These are phyloP conservation scores for Trichoplusia ni DNA, from an alignment of 1,140 invertebrate genomes.

Conservation along the genomic window DNA sequence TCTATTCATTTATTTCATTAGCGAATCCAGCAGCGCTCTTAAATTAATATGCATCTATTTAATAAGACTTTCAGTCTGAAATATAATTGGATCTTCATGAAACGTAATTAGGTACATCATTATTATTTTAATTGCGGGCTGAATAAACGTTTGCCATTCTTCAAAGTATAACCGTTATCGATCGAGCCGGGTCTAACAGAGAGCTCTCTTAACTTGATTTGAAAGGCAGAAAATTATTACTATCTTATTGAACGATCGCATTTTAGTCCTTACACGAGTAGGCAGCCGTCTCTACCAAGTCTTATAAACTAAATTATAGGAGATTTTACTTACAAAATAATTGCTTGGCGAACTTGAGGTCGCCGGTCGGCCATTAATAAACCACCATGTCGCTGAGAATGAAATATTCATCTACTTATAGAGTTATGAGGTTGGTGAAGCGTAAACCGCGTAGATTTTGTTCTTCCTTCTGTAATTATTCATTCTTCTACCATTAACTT, in stretches of 20 bases:
- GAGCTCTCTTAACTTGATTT: background rate
- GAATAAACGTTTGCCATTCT: slow-evolving; percentile 10
- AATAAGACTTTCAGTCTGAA: background rate
- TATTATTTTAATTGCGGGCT: slow-evolving; percentile 23
- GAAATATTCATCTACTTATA: background rate
- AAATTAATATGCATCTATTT: background rate
- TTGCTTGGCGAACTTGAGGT: background rate
- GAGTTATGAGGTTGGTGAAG: background rate
- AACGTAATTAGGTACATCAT: slow-evolving; percentile 15
- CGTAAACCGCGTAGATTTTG: background rate
- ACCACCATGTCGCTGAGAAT: background rate
- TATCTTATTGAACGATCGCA: background rate
- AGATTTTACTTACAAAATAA: background rate
- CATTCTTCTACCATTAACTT: background rate
- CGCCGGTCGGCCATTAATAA: background rate
- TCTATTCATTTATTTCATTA: slow-evolving; percentile 24
- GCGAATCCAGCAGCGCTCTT: background rate
- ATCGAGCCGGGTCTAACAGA: background rate
- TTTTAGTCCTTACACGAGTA: background rate
- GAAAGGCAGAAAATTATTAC: slow-evolving; percentile 7
- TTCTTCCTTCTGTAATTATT: background rate
- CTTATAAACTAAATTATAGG: background rate
- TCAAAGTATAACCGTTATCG: slow-evolving; percentile 23
- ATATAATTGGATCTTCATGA: background rate
- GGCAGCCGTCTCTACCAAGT: background rate